Conservation (phyloP, 2,113 vertebrate genomes). For the Baryphthengus martii region DNA sequence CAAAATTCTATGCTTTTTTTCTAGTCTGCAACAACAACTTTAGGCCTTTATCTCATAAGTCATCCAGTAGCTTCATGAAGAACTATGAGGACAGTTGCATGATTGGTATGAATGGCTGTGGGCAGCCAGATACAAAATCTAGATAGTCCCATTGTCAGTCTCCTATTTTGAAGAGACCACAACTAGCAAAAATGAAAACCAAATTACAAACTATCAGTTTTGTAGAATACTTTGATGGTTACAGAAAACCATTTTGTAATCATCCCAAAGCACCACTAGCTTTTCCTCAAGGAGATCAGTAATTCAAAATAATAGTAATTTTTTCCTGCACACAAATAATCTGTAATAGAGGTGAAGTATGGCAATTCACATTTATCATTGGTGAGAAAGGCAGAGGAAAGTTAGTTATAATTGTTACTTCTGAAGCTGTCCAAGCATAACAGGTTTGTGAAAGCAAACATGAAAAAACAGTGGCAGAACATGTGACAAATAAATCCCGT, state of each 20-base stretch:
- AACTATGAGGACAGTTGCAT: background rate
- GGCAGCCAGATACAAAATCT: background rate
- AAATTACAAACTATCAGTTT: slow-evolving; percentile 26
- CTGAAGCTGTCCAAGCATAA: slow-evolving; percentile 44
- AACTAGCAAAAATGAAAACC: slow-evolving; percentile 8
- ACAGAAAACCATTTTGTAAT: slow-evolving; percentile 38
- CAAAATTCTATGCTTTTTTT: background rate
- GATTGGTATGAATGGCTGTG: background rate
- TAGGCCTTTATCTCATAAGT: background rate
- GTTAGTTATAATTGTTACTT: slow-evolving; percentile 8
- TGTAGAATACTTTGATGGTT: slow-evolving; percentile 20
- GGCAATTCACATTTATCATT: slow-evolving; percentile 43
- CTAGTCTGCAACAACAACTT: background rate
- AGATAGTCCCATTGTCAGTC: background rate
- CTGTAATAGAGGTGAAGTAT: slow-evolving; percentile 27
- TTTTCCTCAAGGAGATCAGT: slow-evolving; percentile 41
- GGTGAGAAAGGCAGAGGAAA: slow-evolving; percentile 17
- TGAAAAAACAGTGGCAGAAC: slow-evolving; percentile 51
- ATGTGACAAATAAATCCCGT: slow-evolving; percentile 56
- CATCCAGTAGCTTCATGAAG: background rate
- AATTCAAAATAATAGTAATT: slow-evolving; percentile 40
- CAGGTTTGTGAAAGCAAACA: slow-evolving; percentile 53
- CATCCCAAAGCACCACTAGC: background rate
- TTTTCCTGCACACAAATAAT: slow-evolving; percentile 46
- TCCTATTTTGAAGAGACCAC: background rate